These are phyloP conservation scores for Hypena proboscidalis DNA, from an alignment of 2,888 invertebrate species.

Conservation along the genomic window DNA sequence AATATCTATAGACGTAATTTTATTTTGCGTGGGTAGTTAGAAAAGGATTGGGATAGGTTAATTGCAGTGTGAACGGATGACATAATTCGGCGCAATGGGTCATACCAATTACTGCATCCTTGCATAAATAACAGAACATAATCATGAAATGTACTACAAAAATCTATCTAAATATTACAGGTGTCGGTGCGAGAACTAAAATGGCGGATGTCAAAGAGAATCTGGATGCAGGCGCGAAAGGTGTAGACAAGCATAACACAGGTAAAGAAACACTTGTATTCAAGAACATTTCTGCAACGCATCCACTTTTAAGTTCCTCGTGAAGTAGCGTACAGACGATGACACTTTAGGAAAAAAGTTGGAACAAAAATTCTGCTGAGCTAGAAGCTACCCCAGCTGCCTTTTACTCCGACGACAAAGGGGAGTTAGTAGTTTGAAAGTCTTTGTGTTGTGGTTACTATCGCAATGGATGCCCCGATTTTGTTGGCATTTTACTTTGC, in stretches of 20 bases:
- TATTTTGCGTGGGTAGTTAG: too few relatives aligned
- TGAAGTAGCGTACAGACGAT: constrained; percentile 4
- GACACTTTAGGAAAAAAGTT: constrained; percentile 2
- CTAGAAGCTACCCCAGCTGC: background rate
- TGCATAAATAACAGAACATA: constrained; percentile 14
- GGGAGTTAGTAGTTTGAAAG: too few relatives aligned
- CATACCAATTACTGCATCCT: constrained; percentile 15
- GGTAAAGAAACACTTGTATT: constrained; percentile 50
- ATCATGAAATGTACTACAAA: constrained; percentile 1
- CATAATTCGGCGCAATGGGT: constrained; percentile 16
- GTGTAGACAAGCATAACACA: constrained; percentile 74
- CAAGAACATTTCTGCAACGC: constrained; percentile 6
- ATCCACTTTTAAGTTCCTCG: constrained; percentile 2
- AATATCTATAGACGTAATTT: too few relatives aligned
- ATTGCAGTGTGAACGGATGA: constrained; percentile 27
- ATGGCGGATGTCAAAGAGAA: constrained; percentile 75
- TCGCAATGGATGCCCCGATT: too few relatives aligned
- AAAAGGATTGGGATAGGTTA: background rate
- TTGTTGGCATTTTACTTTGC: too few relatives aligned
- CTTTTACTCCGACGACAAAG: too few relatives aligned
- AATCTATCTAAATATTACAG: constrained; percentile 30
- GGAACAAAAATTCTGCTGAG: constrained; percentile 12
- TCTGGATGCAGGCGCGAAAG: constrained; percentile 54
- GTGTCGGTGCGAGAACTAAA: constrained; percentile 17
- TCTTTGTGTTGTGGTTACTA: too few relatives aligned